phyloP scores from a whole-genome alignment of 2,797 vertebrate species.

The Gymnothorax reevesii region DNA sequence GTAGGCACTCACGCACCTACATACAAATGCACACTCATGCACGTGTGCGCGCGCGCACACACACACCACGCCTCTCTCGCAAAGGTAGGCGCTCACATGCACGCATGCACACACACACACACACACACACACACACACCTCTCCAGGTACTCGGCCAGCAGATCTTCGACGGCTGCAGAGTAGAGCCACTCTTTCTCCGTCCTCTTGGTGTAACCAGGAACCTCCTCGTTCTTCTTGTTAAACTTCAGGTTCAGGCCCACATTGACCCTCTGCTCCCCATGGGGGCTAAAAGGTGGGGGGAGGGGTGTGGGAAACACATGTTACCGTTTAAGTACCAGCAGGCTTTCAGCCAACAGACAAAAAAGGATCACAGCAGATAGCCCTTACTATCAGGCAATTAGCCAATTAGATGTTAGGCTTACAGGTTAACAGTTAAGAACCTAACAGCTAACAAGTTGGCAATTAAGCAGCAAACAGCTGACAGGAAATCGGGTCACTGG shows the following conservation, averaged over 20 bases:
- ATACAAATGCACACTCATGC: too few relatives aligned
- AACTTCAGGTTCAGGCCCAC: slow-evolving; percentile 97
- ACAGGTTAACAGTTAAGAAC: too few relatives aligned
- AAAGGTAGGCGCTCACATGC: slow-evolving; percentile 50
- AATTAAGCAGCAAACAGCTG: too few relatives aligned
- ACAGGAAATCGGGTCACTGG: too few relatives aligned
- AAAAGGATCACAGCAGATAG: too few relatives aligned
- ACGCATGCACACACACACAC: slow-evolving; percentile 15
- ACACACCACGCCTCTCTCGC: background rate
- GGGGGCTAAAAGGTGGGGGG: slow-evolving; percentile 79
- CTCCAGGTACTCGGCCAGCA: slow-evolving; percentile 91
- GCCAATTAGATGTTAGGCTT: too few relatives aligned
- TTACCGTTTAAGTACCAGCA: too few relatives aligned
- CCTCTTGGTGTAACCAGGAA: slow-evolving; percentile 95
- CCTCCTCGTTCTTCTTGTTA: slow-evolving; percentile 98
- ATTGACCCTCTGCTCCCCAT: slow-evolving; percentile 93
- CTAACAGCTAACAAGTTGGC: too few relatives aligned
- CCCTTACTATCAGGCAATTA: too few relatives aligned
- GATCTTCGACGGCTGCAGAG: slow-evolving; percentile 88
- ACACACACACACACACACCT: slow-evolving; percentile 68
- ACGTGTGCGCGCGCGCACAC: too few relatives aligned
- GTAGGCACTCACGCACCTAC: background rate
- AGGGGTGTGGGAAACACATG: background rate
- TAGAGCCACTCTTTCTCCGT: slow-evolving; percentile 96
- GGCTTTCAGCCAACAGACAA: too few relatives aligned